These are phyloP conservation scores for Macquaria ambigua DNA, from an alignment of 2,113 vertebrate genomes.

Conservation along the genomic window DNA sequence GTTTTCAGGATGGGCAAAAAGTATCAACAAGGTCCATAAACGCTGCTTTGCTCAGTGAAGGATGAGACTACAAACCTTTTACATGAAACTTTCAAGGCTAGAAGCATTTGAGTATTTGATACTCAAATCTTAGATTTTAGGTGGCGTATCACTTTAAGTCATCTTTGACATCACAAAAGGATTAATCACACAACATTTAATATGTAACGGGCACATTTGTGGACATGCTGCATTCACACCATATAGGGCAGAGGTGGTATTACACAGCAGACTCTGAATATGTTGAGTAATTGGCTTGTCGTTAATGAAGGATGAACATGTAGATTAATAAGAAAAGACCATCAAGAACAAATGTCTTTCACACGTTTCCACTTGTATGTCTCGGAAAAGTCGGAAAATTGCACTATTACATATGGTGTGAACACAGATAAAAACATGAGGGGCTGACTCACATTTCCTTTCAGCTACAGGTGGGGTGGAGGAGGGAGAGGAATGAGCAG, in stretches of 20 bases:
- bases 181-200: conserved; percentile 24
- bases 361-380: background rate
- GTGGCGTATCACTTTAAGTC: conserved; percentile 6
- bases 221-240: conserved; percentile 62
- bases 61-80: too few relatives aligned
- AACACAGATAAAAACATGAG: conserved; percentile 50
- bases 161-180: conserved; percentile 7
- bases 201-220: conserved; percentile 2
- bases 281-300: background rate
- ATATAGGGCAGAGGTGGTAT: background rate
- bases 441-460: conserved; percentile 87
- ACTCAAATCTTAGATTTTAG: background rate
- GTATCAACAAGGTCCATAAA: too few relatives aligned
- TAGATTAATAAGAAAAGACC: background rate
- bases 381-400: background rate
- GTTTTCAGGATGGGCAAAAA: background rate
- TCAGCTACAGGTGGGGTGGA: conserved; percentile 85
- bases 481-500: conserved; percentile 71
- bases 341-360: background rate
- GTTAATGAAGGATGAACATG: background rate
- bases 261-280: background rate
- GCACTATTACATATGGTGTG: conserved; percentile 34
- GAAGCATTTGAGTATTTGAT: background rate
- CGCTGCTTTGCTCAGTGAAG: too few relatives aligned
- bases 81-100: background rate